Evolutionary conservation across 2,113 vertebrate species (phyloP).

Genomic region (Scomber colias): DNA sequence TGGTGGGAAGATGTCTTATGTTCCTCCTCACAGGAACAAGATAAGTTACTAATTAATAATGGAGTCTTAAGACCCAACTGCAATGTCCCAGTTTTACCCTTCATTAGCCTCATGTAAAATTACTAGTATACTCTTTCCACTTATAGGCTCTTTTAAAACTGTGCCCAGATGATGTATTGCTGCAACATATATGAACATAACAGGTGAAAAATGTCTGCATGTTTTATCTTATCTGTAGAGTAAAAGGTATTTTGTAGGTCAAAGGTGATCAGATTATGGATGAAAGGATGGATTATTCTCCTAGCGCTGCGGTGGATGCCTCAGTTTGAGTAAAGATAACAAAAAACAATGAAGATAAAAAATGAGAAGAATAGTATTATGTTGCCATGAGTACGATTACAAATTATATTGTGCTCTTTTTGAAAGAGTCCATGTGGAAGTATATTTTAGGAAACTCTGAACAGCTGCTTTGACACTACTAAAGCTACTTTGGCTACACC

Average conservation of each 20-base stretch:
- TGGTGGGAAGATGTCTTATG: constrained; percentile 67
- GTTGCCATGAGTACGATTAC: neutral
- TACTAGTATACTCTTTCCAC: neutral
- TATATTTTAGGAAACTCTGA: constrained; percentile 14
- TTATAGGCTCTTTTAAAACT: constrained; percentile 27
- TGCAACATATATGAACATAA: neutral
- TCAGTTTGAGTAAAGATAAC: constrained; percentile 32
- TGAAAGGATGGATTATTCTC: constrained; percentile 39
- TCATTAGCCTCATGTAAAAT: constrained; percentile 28
- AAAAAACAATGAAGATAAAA: neutral
- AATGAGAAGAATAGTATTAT: neutral
- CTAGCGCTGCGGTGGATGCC: constrained; percentile 1
- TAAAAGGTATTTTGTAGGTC: constrained; percentile 47
- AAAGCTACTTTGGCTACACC: constrained; percentile 46
- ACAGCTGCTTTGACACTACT: constrained; percentile 36
- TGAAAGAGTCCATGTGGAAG: neutral
- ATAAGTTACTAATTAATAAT: constrained; percentile 89
- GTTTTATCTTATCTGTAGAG: constrained; percentile 53
- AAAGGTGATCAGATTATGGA: constrained; percentile 44
- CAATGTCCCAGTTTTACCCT: constrained; percentile 36
- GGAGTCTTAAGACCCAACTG: constrained; percentile 70
- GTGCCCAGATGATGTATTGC: constrained; percentile 7
- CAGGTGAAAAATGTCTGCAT: constrained; percentile 15
- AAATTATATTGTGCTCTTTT: neutral
- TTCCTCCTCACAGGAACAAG: constrained; percentile 84